Evolutionary conservation across 2,888 invertebrate species (phyloP), one percentile per base, ranked within the genome.

Genomic region (Taenaris catops): DNA sequence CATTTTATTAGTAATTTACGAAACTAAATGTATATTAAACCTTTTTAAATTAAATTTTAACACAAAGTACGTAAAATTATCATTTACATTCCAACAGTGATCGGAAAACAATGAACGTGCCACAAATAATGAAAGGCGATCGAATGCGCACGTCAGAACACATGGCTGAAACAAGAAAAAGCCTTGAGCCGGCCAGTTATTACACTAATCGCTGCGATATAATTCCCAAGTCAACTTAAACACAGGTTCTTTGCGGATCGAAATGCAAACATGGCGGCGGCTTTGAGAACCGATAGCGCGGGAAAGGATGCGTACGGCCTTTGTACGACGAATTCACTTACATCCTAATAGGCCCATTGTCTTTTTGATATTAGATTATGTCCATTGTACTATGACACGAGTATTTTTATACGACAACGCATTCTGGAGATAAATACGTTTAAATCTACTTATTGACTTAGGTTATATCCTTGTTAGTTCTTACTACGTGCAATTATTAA

Each of bases 171-270:
- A 76, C 67, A 71, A 76, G 73, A 83, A 80, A 81, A 80, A 75
- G 67, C 58, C 56, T 58, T 65, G 64, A 68, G 58, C 72, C 76
- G 81, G 81, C 83, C 84, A 81, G 87, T 86, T 84, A 86, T 87
- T 87, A 87, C 83, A 74, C 86, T 87, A 87, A 87, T 87, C 84
- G 84, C 72, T 66, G 70, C 76, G 80, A 86, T 86, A 87, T 87
- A 84, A 87, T 87, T 86, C 83, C 78, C 70, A 66, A 83, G 81
- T 84, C 79, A 83, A 83, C 80, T 80, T 87, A 86, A 87, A 86
- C 86, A 87, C 87, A 83, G 86, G 86, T 84, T 78, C 75, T 67
- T 76, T 74, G 80, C 75, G 68, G 75, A 79, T 78, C 80, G 86
- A 80, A 87, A 87, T 75, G 83, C 86, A 87, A 87, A 87, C 87